phyloP scores from a whole-genome alignment of 2,797 vertebrate genomes.

The Numenius phaeopus region DNA sequence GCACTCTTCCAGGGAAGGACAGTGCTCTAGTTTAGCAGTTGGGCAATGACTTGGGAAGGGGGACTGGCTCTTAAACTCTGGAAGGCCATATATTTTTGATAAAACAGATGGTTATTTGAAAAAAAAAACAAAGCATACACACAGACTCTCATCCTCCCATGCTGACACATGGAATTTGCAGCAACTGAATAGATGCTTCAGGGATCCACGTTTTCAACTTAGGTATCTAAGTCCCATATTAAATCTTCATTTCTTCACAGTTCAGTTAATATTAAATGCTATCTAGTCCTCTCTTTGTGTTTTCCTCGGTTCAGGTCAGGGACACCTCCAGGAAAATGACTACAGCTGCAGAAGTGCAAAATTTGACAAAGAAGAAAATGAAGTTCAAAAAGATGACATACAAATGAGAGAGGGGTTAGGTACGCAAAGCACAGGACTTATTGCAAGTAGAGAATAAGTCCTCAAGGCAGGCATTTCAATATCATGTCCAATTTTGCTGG shows the following conservation, averaged over 20 bases:
- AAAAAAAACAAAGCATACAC: background rate
- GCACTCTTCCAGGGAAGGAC: background rate
- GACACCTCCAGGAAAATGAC: background rate
- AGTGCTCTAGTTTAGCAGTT: background rate
- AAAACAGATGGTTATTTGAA: background rate
- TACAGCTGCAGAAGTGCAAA: background rate
- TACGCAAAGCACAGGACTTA: background rate
- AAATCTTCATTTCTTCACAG: background rate
- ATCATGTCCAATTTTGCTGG: background rate
- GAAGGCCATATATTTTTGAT: background rate
- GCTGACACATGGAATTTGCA: background rate
- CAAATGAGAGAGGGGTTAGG: background rate
- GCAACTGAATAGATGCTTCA: background rate
- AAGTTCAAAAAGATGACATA: background rate
- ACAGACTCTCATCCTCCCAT: rapidly evolving
- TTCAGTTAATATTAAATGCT: background rate
- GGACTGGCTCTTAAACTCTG: background rate
- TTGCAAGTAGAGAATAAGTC: background rate
- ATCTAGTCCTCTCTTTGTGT: background rate
- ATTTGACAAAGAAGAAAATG: background rate
- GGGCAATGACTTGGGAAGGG: background rate
- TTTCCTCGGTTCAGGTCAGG: background rate
- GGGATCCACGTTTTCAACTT: background rate
- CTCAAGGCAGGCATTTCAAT: background rate
- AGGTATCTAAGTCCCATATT: background rate